Evolutionary conservation across 2,888 invertebrate species (phyloP).

Genomic region (Trachelus troglodyta): DNA sequence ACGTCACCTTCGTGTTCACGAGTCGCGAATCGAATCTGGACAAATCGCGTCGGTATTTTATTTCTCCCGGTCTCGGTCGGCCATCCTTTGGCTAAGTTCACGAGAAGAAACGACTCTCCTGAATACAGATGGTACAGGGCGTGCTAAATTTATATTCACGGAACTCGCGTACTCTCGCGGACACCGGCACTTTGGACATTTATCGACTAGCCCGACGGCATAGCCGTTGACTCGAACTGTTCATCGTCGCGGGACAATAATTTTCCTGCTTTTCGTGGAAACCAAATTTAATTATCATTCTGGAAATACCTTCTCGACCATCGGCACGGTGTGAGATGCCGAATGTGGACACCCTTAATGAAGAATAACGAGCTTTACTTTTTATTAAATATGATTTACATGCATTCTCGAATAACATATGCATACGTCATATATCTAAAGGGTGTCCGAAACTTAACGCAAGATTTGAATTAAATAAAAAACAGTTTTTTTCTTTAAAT

Average conservation of each 20-base stretch:
- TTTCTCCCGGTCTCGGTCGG: background rate
- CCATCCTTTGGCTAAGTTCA: background rate
- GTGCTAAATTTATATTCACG: background rate
- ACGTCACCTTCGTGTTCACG: background rate
- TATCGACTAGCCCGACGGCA: background rate
- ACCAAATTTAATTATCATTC: slow-evolving; percentile 13
- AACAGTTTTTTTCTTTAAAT: slow-evolving; percentile 12
- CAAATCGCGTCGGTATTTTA: background rate
- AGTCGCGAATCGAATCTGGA: background rate
- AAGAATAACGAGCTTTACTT: background rate
- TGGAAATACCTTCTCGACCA: background rate
- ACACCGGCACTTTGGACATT: background rate
- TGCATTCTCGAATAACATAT: background rate
- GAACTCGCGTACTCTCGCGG: background rate
- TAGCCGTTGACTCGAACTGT: background rate
- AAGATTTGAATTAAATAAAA: slow-evolving; percentile 14
- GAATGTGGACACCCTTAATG: background rate
- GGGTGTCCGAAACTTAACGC: too few relatives aligned
- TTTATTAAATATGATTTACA: background rate
- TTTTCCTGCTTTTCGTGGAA: background rate
- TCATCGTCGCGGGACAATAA: background rate
- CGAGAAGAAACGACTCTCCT: background rate
- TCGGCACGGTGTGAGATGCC: background rate
- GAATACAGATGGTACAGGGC: background rate
- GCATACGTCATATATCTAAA: background rate